Conservation (phyloP, 2,113 vertebrate genomes). For the Lathamus discolor region DNA sequence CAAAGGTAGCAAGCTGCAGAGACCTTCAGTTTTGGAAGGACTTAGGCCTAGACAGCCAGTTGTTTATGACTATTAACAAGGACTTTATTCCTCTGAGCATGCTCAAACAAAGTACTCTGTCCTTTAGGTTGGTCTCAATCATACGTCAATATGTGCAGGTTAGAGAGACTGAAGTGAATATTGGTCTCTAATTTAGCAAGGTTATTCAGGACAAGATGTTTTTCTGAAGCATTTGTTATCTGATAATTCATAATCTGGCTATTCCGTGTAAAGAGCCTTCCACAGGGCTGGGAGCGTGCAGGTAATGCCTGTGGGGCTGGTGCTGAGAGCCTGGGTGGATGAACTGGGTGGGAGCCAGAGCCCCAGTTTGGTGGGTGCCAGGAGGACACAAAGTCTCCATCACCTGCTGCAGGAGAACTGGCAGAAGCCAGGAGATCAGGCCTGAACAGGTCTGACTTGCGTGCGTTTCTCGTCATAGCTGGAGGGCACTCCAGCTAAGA, state of each 20-base stretch:
- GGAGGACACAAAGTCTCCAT: not conserved
- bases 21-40: not conserved
- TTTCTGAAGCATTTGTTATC: not conserved
- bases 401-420: not conserved
- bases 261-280: not conserved
- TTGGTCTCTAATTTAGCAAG: not conserved
- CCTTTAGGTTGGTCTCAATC: not conserved
- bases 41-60: not conserved
- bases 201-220: not conserved
- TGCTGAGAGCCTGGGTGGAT: not conserved
- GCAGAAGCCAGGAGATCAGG: not conserved
- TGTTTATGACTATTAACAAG: not conserved
- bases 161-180: not conserved
- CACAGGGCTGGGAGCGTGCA: not conserved
- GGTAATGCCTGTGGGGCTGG: not conserved
- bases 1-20: not conserved
- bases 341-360: not conserved
- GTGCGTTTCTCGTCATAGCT: not conserved
- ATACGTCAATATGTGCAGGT: not conserved
- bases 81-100: not conserved
- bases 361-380: not conserved
- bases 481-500: not conserved
- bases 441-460: conserved; percentile 1
- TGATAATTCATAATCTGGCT: not conserved
- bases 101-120: not conserved